Base-by-base conservation (phyloP, 1,140 invertebrate species). In the Diploscapter pachys region DNA sequence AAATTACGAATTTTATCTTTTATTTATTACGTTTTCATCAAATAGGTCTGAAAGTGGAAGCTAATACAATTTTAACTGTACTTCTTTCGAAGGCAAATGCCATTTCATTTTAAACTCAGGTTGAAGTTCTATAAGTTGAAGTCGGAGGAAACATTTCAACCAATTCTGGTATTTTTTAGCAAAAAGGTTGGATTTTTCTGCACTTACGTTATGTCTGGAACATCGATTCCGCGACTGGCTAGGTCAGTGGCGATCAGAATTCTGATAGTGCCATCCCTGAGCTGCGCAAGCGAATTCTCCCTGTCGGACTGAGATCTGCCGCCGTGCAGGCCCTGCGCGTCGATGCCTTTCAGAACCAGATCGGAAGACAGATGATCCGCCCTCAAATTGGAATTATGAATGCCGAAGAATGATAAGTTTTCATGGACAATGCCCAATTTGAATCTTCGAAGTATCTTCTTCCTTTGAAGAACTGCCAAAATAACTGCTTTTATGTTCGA, bases 211-310 rank as follows among this genome's bases (percentile, higher is more conserved):
- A 80, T 70, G 54, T 73, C 78, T 4, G 65, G 68, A 54, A 80
- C 63, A 70, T 80, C 94, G 63, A 96, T 90, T 52, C 94, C 94
- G 79, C 94, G 88, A 52, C 93, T 93, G 0, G 93, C 94, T 13
- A 96, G 92, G 89, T 96, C 94, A n/a, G 94, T 96, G 3, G 94
- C 94, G 48, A 96, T 89, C n/a, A 96, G 88, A 78, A 96, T 92
- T 54, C 89, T 0, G 92, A 91, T 4, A 86, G 83, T 0, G 93
- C 93, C 73, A 87, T 88, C 81, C 91, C 65, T 91, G 73, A 96
- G 90, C 79, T 94, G 56, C n/a, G 52, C 61, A 8, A 78, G 52
- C 4, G 68, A 72, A 13, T 75, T 51, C 56, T 76, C 75, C 3
- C 75, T 48, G 52, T 76, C 75, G 4, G 52, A 54, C 61, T 76